phyloP scores from a whole-genome alignment of 2,888 invertebrate genomes.

The Julus scandinavius region DNA sequence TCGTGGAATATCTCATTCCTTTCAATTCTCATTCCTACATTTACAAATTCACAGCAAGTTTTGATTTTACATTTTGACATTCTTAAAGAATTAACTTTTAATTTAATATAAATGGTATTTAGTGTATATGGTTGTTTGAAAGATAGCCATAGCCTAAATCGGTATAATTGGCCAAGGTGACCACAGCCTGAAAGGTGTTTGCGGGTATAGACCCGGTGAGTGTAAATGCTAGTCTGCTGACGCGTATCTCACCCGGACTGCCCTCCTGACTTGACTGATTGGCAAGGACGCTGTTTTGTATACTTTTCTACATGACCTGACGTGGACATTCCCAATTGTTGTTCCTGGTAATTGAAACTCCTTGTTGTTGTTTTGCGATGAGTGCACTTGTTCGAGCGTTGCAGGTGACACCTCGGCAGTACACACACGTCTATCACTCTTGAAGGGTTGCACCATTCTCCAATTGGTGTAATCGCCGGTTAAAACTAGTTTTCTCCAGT shows the following conservation, averaged over 20 bases:
- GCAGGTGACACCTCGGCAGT: too few relatives aligned
- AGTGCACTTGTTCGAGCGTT: too few relatives aligned
- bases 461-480: background rate
- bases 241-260: background rate
- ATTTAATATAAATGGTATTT: too few relatives aligned
- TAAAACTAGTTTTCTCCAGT: background rate
- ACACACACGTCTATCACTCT: too few relatives aligned
- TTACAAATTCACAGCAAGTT: too few relatives aligned
- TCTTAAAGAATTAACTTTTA: too few relatives aligned
- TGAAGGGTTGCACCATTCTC: background rate
- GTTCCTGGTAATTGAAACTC: background rate
- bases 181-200: background rate
- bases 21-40: too few relatives aligned
- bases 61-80: too few relatives aligned
- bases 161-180: background rate
- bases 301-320: background rate
- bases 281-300: background rate
- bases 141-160: background rate
- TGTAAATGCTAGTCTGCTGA: constrained; percentile 2
- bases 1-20: too few relatives aligned
- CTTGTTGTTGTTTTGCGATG: background rate
- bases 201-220: background rate
- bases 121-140: background rate
- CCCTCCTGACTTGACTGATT: background rate
- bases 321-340: background rate